Percentiles rank a stretch among this genome's conserved stretches.
phyloP scores from a whole-genome alignment of 2,888 invertebrate genomes.

The Drepana falcataria region DNA sequence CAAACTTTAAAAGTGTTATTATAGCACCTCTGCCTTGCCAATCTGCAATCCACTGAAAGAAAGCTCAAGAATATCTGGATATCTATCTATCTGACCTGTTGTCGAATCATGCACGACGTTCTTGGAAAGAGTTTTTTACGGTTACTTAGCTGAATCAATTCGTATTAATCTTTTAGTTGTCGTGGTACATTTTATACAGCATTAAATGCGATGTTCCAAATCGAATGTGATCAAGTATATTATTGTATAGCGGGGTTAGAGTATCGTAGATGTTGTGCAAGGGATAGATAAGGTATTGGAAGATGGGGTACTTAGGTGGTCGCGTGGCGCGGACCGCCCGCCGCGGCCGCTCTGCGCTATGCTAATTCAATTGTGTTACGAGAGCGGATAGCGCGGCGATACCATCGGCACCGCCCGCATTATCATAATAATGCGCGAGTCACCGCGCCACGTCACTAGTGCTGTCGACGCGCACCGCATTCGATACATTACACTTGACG shows the following conservation, averaged over 20 bases:
- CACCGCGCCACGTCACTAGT: slow-evolving; percentile 46
- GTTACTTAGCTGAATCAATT: too few species aligned
- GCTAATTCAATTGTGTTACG: slow-evolving; percentile 77
- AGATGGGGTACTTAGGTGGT: slow-evolving; percentile 48
- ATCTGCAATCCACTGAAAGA: too few species aligned
- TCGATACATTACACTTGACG: slow-evolving; percentile 22
- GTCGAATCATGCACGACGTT: too few species aligned
- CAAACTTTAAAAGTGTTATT: too few species aligned
- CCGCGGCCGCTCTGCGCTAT: slow-evolving; percentile 61
- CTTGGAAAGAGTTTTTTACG: too few species aligned
- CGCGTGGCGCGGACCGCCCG: slow-evolving; percentile 74
- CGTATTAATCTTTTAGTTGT: too few species aligned
- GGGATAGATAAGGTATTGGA: slow-evolving; percentile 12
- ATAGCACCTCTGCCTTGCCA: too few species aligned
- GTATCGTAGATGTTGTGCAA: neutral
- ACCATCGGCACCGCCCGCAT: slow-evolving; percentile 66
- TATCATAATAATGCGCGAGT: slow-evolving; percentile 76
- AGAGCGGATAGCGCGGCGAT: slow-evolving; percentile 59
- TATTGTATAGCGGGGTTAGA: neutral
- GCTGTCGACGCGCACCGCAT: slow-evolving; percentile 50
- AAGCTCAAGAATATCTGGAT: too few species aligned
- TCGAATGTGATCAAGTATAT: neutral
- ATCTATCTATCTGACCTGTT: too few species aligned
- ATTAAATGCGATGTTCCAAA: neutral
- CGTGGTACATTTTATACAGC: neutral